These are phyloP conservation scores for Ianthella basta DNA, from an alignment of 37 sponge, comb jelly and placozoan species.

Conservation along the genomic window DNA sequence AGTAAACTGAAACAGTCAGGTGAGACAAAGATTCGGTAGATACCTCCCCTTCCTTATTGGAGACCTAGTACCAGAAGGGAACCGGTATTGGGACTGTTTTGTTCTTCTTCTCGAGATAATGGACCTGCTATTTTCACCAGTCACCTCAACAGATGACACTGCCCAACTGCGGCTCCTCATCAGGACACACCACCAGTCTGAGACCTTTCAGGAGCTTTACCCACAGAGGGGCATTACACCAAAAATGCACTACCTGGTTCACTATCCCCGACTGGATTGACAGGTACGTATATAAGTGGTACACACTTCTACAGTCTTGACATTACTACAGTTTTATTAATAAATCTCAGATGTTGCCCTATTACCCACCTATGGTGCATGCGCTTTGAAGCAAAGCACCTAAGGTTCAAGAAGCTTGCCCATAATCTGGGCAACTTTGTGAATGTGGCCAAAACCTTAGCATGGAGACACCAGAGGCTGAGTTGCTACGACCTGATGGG, in stretches of 20 bases:
- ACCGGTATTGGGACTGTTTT: slow-evolving; percentile 52
- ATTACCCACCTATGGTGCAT: slow-evolving; percentile 6
- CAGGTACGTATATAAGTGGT: background rate
- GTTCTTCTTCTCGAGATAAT: slow-evolving; percentile 54
- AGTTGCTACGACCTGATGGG: background rate
- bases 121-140: slow-evolving; percentile 66
- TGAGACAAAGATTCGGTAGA: slow-evolving; percentile 47
- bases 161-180: slow-evolving; percentile 26
- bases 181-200: slow-evolving; percentile 15
- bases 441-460: slow-evolving; percentile 6
- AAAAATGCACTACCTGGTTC: slow-evolving; percentile 28
- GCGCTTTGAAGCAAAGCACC: slow-evolving; percentile 30
- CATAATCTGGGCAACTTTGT: slow-evolving; percentile 8
- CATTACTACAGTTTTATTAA: background rate
- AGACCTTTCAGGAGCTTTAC: background rate
- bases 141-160: slow-evolving; percentile 31
- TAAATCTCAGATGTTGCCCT: slow-evolving; percentile 21
- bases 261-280: slow-evolving; percentile 3
- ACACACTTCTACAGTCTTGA: background rate
- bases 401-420: slow-evolving; percentile 11
- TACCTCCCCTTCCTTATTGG: slow-evolving; percentile 69
- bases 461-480: slow-evolving; percentile 5
- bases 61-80: slow-evolving; percentile 37
- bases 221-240: slow-evolving; percentile 1
- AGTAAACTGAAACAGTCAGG: slow-evolving; percentile 4